Evolutionary conservation across 2,113 vertebrate genomes (phyloP).

Genomic region (Hyperoodon ampullatus): DNA sequence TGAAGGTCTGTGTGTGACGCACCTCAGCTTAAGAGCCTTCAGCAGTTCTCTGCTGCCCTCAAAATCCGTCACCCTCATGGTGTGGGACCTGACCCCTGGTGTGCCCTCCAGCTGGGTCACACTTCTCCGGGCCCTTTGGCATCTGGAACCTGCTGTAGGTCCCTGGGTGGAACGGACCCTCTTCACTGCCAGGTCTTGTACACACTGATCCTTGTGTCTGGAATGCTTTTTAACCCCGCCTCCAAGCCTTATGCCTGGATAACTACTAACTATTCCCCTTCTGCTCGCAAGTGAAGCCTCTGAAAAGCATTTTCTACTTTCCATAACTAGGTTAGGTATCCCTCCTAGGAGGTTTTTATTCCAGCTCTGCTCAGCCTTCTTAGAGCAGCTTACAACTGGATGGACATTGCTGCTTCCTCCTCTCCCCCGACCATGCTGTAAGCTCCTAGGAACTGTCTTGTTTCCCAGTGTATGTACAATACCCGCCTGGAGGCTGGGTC

Average conservation of each 20-base stretch:
- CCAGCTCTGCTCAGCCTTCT: background rate
- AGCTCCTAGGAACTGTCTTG: background rate
- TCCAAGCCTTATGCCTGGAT: too few relatives aligned
- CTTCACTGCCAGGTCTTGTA: background rate
- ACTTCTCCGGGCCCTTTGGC: background rate
- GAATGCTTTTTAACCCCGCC: background rate
- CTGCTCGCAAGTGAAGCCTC: background rate
- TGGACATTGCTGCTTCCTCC: background rate
- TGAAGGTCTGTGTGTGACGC: background rate
- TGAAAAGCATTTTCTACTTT: background rate
- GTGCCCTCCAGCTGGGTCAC: background rate
- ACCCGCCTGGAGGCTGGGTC: rapidly evolving
- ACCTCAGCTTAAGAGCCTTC: too few relatives aligned
- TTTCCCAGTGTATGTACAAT: background rate
- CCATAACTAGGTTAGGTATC: background rate
- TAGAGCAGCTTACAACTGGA: background rate
- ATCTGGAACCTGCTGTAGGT: background rate
- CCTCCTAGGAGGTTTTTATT: background rate
- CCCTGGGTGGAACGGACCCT: rapidly evolving
- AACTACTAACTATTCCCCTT: too few relatives aligned
- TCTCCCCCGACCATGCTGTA: background rate
- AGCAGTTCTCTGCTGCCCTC: background rate
- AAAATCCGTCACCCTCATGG: background rate
- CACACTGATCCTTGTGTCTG: background rate
- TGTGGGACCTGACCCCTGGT: background rate